Base-by-base conservation (phyloP, 1,140 invertebrate genomes). In the Drosophila ananassae region DNA sequence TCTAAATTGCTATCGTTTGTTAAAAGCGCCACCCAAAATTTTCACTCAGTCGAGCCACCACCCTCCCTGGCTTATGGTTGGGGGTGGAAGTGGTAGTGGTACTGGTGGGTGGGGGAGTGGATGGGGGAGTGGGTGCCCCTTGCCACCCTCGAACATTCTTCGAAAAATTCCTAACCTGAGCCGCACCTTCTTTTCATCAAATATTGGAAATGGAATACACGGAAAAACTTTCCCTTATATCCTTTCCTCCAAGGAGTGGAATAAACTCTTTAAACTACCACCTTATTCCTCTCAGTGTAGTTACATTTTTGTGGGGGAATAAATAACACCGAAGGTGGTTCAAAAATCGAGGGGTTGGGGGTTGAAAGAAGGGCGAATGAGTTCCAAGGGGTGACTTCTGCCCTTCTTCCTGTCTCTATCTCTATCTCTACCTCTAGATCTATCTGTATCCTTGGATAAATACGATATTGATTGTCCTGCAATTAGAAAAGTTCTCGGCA, bases 1-100 rank as follows among this genome's bases (percentile, higher is more conserved):
- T 89, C 84, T 84, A 89, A 89, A 89, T 89, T 89, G 87, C 87
- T 90, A 87, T 90, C 87, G 87, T 90, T 90, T 90, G 82, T 90
- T 85, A 85, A 80, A 90, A 79, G 77, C 77, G 73, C 79, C 72
- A 76, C 61, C 83, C 59, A 32, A 78, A 69, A 60, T 51, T 47
- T 66, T 68, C 59, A 58, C 59, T 57, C 28, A 66, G 44, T 37
- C 41, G n/a, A 44, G 17, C 8, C 41, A 44, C 41, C 41, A 13
- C 17, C 41, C 13, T 5, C 41, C 5, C 13, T 17, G 41, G 17
- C 41, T 9, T 7, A 44, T 9, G 39, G 41, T 34, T 47, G 25
- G 34, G 37, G 54, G 17, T 47, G 28, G 32, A 13, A 24, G 46
- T 44, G 13, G 41, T 0, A 12, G 41, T 17, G 34, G 54, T 0